A percentile compares a stretch with the other conserved stretches of the same genome.
Conservation (phyloP, 2,797 vertebrate genomes). For the Aselliscus stoliczkanus region DNA sequence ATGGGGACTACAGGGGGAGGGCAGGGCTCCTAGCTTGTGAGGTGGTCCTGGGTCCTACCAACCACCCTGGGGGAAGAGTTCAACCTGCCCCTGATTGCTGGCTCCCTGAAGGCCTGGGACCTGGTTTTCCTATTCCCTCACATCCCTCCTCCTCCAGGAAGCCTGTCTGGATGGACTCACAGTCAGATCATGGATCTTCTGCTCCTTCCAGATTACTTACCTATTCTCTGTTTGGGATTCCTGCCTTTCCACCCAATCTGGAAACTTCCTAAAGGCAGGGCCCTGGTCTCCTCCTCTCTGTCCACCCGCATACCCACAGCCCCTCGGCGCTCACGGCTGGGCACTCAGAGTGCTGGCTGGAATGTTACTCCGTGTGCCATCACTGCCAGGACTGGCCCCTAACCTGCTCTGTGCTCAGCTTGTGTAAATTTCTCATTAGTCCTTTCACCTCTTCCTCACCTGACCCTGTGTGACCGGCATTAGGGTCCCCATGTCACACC, state of each 20-base stretch:
- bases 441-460: neutral
- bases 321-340: neutral
- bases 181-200: neutral
- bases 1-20: no score
- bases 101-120: neutral
- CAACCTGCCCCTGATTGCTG: neutral
- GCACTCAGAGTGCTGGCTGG: neutral
- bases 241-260: neutral
- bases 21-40: neutral
- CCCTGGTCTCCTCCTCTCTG: neutral
- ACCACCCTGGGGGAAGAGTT: neutral
- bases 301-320: neutral
- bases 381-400: neutral
- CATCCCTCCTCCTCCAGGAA: neutral
- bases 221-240: neutral
- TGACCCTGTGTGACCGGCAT: neutral
- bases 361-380: neutral
- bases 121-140: neutral
- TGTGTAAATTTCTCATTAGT: neutral
- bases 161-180: neutral
- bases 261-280: neutral
- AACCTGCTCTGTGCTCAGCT: neutral
- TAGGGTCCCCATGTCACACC: neutral
- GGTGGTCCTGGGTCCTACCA: neutral
- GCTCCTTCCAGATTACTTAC: neutral